Evolutionary conservation across 2,113 vertebrate genomes (phyloP), one percentile per base, ranked within the genome.

Genomic region (Lutjanus erythropterus): DNA sequence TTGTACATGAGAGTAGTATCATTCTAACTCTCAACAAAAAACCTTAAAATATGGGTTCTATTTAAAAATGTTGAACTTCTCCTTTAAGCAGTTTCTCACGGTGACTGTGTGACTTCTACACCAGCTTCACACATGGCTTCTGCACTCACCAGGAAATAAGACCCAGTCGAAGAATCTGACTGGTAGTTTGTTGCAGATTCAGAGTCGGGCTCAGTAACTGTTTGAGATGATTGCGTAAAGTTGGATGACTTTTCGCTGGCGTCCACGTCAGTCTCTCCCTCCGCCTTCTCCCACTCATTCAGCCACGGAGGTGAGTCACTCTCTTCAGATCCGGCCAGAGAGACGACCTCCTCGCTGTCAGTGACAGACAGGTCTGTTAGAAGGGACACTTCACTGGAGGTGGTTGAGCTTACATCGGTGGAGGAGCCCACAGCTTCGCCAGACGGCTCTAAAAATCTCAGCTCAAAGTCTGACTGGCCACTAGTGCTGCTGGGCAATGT

Each of bases 81-180:
- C 16, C 15, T 29, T 14, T 14, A 42, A 66, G 29, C 23, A 35
- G 44, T 29, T 71, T 49, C 5, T 58, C 37, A 12, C 50, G 21
- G 8, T 19, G 31, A 50, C 19, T 42, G 35, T 46, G 50, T 3
- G 6, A 15, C 14, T 53, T 49, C 21, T 73, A 50, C 53, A 35
- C 37, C 14, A 25, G 27, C 39, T 47, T 9, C 33, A 42, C 64
- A 62, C 1, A 1, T 4, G 58, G 12, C n/a, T 41, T 75, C 75
- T 78, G 37, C 74, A 94, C 95, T 96, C 94, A 98, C 97, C 96
- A 89, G 91, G 58, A 95, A 90, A 84, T 95, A 93, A 87, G 95
- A 94, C 47, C 94, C 95, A 70, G 92, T 25, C 3, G 81, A 93
- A 50, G 93, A 94, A 86, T 98, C 96, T 46, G 96, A 96, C 78